Evolutionary conservation across 1,140 invertebrate species (phyloP), one percentile per base, ranked within the genome.

Genomic region (Dendroctonus ponderosae): DNA sequence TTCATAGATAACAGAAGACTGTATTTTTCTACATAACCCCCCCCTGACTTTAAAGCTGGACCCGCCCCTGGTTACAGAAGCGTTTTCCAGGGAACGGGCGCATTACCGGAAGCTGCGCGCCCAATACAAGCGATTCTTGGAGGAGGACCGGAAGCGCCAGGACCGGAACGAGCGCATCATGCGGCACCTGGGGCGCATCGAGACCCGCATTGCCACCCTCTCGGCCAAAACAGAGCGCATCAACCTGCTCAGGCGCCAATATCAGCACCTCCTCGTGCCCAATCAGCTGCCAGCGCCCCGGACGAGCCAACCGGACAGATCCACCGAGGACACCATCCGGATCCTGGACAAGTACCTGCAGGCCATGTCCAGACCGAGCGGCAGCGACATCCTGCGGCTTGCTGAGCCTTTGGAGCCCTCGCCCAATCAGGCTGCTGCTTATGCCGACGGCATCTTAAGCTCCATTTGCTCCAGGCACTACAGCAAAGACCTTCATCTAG

Each of bases 221-320:
- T 80, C 82, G 42, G 82, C 84, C 3, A 85, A 85, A 77, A 86
- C 84, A 8, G 83, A 87, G 67, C 78, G 82, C 69, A 80, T 87
- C n/a, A 82, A 83, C 75, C 70, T 78, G 71, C 76, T 86, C 64
- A 58, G 76, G 50, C 57, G 69, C 41, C 75, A 77, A 57, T 78
- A 78, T 59, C 70, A 71, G 12, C 53, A 62, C 9, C 44, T 74
- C 62, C 54, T 62, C 72, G 15, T 44, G 69, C 40, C 53, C 57
- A 56, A 51, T 68, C 9, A 26, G 5, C 49, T 37, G 12, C n/a
- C 38, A 8, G 56, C 41, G 5, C 38, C 37, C 6, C 0, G 14
- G 41, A 54, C 15, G 12, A 56, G 41, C 11, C 37, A 56, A 38
- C 11, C 37, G 12, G 5, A 51, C 49, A 58, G 37, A 53, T 41